phyloP scores from a whole-genome alignment of 2,888 invertebrate genomes.

The Augochlorella aurata region DNA sequence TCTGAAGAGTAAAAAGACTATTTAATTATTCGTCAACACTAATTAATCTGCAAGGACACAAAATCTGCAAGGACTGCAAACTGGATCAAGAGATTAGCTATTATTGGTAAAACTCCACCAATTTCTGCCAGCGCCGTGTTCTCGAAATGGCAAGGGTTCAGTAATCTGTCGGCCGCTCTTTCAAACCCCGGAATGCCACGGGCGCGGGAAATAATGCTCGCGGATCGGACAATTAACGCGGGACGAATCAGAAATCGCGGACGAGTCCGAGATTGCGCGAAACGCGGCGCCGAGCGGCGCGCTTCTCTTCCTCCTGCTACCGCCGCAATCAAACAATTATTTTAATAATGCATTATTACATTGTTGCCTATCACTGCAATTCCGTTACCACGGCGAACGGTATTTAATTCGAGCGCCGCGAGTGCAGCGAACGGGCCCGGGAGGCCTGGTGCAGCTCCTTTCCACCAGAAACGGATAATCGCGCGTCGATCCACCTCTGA shows the following conservation, averaged over 20 bases:
- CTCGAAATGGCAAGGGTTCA: no score
- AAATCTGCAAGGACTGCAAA: no score
- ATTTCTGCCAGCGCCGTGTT: no score
- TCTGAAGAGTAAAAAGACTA: no score
- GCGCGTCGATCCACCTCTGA: background rate
- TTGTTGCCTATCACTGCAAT: slow-evolving; percentile 47
- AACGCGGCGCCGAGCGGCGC: background rate
- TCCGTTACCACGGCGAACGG: background rate
- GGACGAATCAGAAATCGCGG: slow-evolving; percentile 8
- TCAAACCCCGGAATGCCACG: no score
- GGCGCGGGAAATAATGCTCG: no score
- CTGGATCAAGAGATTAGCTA: no score
- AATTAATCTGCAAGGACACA: no score
- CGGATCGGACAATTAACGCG: slow-evolving; percentile 9
- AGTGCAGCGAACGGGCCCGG: slow-evolving; percentile 18
- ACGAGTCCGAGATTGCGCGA: background rate
- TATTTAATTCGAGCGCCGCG: slow-evolving; percentile 28
- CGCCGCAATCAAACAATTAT: slow-evolving; percentile 41
- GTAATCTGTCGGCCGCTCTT: no score
- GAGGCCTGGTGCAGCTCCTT: background rate
- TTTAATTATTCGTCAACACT: no score
- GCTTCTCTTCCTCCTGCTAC: slow-evolving; percentile 8
- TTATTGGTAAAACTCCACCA: no score
- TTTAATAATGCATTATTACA: slow-evolving; percentile 49
- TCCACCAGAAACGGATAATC: slow-evolving; percentile 10